Evolutionary conservation across 2,888 invertebrate species (phyloP).

Genomic region (Sepioteuthis lessoniana): DNA sequence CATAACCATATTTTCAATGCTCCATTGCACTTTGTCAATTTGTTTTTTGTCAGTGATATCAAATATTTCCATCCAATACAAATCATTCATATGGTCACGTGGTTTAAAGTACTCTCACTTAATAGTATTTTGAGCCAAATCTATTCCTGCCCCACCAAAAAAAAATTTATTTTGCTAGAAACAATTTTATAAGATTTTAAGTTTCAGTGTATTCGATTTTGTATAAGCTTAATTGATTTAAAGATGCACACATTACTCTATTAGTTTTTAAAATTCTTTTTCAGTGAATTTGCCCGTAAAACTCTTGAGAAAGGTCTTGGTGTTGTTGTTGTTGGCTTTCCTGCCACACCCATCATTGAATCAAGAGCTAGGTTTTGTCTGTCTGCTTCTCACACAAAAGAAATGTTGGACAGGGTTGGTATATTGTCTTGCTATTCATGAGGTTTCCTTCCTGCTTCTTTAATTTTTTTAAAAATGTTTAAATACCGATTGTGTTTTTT

Average conservation of each 20-base stretch:
- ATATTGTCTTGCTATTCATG: neutral
- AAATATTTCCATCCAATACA: too few relatives aligned
- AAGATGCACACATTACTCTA: neutral
- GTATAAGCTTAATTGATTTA: too few relatives aligned
- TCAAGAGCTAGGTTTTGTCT: constrained; percentile 88
- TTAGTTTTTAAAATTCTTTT: constrained; percentile 58
- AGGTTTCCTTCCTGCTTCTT: neutral
- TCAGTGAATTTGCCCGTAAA: constrained; percentile 88
- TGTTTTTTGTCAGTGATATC: too few relatives aligned
- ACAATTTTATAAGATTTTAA: too few relatives aligned
- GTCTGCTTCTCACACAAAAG: constrained; percentile 95
- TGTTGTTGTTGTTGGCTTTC: constrained; percentile 96
- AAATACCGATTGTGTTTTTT: neutral
- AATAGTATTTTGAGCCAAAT: too few relatives aligned
- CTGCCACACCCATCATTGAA: constrained; percentile 94
- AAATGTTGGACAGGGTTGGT: constrained; percentile 85
- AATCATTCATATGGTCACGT: too few relatives aligned
- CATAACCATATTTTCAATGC: too few relatives aligned
- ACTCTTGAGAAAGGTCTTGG: constrained; percentile 88
- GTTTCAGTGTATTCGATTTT: too few relatives aligned
- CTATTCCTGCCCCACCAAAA: too few relatives aligned
- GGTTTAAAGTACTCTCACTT: too few relatives aligned
- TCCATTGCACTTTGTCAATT: too few relatives aligned
- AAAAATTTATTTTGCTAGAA: too few relatives aligned
- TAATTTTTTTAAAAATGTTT: neutral